These are phyloP conservation scores for Megalonaias nervosa DNA, from an alignment of 1,140 invertebrate genomes.

Conservation along the genomic window DNA sequence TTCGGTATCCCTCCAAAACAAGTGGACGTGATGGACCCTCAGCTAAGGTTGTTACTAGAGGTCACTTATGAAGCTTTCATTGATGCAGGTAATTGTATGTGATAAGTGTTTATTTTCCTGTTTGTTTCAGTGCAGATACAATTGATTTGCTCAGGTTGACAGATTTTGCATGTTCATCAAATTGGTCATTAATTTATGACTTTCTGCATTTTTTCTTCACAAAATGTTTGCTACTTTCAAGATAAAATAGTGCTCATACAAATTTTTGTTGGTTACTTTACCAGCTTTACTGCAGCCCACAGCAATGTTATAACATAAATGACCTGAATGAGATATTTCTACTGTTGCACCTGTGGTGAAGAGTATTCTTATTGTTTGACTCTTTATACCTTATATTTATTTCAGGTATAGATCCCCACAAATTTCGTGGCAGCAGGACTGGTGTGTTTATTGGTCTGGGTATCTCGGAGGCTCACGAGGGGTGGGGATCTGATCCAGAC, in stretches of 20 bases:
- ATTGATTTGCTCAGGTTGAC: background rate
- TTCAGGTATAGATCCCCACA: constrained; percentile 83
- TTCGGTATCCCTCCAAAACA: constrained; percentile 94
- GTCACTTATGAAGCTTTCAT: constrained; percentile 93
- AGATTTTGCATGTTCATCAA: background rate
- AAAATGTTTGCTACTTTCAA: too few species aligned
- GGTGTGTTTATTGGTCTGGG: constrained; percentile 93
- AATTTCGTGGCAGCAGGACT: constrained; percentile 85
- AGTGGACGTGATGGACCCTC: constrained; percentile 95
- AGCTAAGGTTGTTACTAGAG: constrained; percentile 92
- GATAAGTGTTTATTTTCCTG: too few species aligned
- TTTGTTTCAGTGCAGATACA: background rate
- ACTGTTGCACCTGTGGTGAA: too few species aligned
- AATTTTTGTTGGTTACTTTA: too few species aligned
- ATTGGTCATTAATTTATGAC: background rate
- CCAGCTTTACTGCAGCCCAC: too few species aligned
- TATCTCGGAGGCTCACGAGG: constrained; percentile 87
- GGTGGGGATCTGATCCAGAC: constrained; percentile 75
- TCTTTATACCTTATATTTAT: constrained; percentile 4
- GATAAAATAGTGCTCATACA: too few species aligned
- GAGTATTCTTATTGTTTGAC: too few species aligned
- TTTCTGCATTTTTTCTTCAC: background rate
- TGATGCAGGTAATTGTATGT: constrained; percentile 83
- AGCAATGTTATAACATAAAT: too few species aligned
- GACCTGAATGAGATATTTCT: too few species aligned